Evolutionary conservation across 2,797 vertebrate species (phyloP).

Genomic region (Bucorvus abyssinicus): DNA sequence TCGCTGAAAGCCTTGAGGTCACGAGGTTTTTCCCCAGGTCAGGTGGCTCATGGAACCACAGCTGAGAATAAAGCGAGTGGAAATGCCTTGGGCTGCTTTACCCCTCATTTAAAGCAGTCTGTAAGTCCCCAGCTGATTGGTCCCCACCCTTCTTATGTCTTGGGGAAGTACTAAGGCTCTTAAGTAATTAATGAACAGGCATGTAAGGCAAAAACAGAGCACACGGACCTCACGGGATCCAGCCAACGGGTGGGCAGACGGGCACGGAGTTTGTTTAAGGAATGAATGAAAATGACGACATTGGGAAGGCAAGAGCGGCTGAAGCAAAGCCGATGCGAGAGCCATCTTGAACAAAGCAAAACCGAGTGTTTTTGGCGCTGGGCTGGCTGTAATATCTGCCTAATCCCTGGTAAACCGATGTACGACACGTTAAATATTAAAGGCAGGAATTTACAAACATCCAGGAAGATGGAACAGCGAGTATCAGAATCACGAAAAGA

Average conservation of each 20-base stretch:
- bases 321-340: neutral
- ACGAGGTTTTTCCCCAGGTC: neutral
- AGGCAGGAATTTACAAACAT: conserved; percentile 43
- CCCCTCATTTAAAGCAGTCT: neutral
- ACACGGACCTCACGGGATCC: neutral
- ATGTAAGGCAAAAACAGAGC: neutral
- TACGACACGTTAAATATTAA: neutral
- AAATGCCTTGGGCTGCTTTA: neutral
- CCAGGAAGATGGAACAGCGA: conserved; percentile 1
- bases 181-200: neutral
- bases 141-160: neutral
- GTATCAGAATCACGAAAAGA: conserved; percentile 54
- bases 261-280: neutral
- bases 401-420: neutral
- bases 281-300: neutral
- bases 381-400: neutral
- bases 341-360: neutral
- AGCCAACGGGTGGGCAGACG: neutral
- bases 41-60: neutral
- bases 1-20: neutral
- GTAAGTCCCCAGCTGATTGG: neutral
- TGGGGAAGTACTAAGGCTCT: neutral
- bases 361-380: neutral
- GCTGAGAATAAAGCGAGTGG: neutral
- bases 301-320: neutral